Conservation (phyloP, 2,888 invertebrate species). For the Stegana nigrithorax region DNA sequence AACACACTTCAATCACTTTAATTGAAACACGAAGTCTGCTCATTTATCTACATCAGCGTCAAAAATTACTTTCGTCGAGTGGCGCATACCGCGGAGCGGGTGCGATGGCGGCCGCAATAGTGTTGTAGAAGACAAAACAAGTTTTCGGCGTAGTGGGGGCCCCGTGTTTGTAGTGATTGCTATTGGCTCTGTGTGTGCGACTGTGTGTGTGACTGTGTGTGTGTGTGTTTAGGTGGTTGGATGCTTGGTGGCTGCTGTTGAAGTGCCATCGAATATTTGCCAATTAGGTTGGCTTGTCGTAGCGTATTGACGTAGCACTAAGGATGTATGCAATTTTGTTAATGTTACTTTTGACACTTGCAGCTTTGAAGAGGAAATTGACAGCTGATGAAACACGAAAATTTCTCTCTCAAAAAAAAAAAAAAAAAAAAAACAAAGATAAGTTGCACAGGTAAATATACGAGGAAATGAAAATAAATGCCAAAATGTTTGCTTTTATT, state of each 20-base stretch:
- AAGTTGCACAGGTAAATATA: neutral
- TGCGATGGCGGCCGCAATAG: neutral
- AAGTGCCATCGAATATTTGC: conserved; percentile 49
- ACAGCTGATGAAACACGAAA: neutral
- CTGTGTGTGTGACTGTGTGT: neutral
- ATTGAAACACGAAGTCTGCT: conserved; percentile 60
- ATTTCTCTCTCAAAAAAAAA: neutral
- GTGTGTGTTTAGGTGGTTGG: conserved; percentile 1
- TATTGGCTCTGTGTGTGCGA: no score
- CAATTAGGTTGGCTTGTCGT: conserved; percentile 42
- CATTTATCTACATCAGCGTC: conserved; percentile 60
- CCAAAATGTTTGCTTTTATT: neutral
- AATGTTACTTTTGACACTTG: conserved; percentile 1
- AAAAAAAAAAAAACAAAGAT: neutral
- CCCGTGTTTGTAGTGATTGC: no score
- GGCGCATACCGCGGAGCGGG: neutral
- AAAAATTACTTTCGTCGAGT: conserved; percentile 48
- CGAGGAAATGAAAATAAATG: neutral
- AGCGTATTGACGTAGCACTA: neutral
- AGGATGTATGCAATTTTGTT: conserved; percentile 22
- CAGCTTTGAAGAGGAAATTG: neutral
- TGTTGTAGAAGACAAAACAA: neutral
- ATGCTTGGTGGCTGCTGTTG: neutral
- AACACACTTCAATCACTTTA: conserved; percentile 55
- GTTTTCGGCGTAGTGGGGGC: no score